Base-by-base conservation (phyloP, 2,888 invertebrate genomes). In the Platyscelio sp. region DNA sequence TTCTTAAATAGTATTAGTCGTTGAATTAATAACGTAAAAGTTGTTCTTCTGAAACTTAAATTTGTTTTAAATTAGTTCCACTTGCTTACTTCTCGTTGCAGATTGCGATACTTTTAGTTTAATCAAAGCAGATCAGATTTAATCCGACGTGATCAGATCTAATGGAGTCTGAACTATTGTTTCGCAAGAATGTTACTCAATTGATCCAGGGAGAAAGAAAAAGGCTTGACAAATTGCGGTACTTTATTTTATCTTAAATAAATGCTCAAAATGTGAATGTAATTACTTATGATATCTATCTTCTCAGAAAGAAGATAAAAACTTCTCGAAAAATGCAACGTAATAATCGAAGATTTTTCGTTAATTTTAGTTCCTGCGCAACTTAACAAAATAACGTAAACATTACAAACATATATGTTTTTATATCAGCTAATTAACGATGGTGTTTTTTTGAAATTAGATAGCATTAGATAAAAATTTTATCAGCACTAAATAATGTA, bases 141-240 rank as follows among this genome's bases (percentile, higher is more conserved):
- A 78, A 83, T 78, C 83, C 38, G 74, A 74, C 68, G 76, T 74
- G 78, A 83, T 83, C 83, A 63, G 49, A 67, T 83, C 78, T 77
- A 83, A 83, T 83, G 78, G 58, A 74, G 77, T 60, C 68, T 78
- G 68, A 83, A 78, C 83, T 75, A 83, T 83, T 83, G 78, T 83
- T 83, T 83, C 83, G 78, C 78, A 83, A 83, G 83, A 83, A 75
- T 78, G 78, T 83, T 83, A 60, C 75, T 74, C 78, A 83, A 83
- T 75, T 83, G 83, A 61, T 18, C n/a, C 18, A 49, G 20, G 74
- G 60, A 65, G 43, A 61, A 68, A 49, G 49, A 43, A 77, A 58
- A 74, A 61, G 56, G 56, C 75, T 33, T 78, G 75, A 83, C 78
- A 83, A 83, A 78, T 78, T 78, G 43, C 56, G n/a, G 56, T 49